phyloP scores from a whole-genome alignment of 2,113 vertebrate genomes.

The Tragelaphus buxtoni region DNA sequence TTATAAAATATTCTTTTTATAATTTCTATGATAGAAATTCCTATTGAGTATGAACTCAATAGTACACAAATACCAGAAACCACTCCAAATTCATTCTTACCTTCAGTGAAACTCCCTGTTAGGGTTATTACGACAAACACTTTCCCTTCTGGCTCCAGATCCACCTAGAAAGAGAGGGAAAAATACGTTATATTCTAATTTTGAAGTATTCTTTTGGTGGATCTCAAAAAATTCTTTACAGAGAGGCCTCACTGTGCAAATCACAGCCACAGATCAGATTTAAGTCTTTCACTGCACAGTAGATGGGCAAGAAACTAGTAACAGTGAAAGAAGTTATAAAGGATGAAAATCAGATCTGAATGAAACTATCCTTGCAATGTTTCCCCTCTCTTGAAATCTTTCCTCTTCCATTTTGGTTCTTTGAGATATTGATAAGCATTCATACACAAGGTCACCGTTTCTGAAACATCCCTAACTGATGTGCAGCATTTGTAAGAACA shows the following conservation, averaged over 20 bases:
- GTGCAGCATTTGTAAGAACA: not conserved
- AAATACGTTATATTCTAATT: slow-evolving; percentile 1
- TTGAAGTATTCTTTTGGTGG: not conserved
- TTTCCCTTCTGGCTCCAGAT: slow-evolving; percentile 97
- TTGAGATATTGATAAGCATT: not conserved
- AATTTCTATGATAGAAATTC: not conserved
- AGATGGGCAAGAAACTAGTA: not conserved
- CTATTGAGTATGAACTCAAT: not conserved
- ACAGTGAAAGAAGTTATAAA: not conserved
- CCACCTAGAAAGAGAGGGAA: slow-evolving; percentile 84
- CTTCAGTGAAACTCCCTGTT: slow-evolving; percentile 92
- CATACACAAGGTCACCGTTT: not conserved
- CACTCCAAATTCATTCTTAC: slow-evolving; percentile 81
- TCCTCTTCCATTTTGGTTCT: not conserved
- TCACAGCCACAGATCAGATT: not conserved
- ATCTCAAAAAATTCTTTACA: slow-evolving; percentile 6
- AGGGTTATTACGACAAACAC: slow-evolving; percentile 91
- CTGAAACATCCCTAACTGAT: not conserved
- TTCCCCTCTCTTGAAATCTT: not conserved
- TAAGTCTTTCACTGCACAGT: not conserved
- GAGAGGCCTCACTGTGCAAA: not conserved
- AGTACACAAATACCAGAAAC: not conserved
- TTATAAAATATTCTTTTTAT: not conserved
- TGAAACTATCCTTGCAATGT: not conserved
- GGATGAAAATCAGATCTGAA: not conserved